Evolutionary conservation across 2,797 vertebrate species (phyloP), one percentile per base, ranked within the genome.

Genomic region (Leptodactylus fallax): DNA sequence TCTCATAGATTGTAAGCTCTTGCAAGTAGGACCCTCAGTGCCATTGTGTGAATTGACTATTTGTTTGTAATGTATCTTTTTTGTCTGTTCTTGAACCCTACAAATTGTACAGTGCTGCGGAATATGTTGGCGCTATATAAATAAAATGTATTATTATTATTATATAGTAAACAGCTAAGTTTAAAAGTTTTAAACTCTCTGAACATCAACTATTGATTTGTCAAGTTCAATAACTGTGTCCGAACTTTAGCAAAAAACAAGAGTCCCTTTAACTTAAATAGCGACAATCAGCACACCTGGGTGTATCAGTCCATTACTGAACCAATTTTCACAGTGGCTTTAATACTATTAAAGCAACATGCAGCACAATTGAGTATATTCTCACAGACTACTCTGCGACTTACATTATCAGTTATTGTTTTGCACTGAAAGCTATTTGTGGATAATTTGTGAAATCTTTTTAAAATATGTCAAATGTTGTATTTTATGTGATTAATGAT

Each of bases 331-430:
- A 79, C 76, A 25, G 76, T 27, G 17, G 21, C 51, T 78, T 23
- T 71, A 45, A 71, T 71, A 45, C 27, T 78, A 55, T 53, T 55
- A 53, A 78, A 79, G 53, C n/a, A 56, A 56, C 23, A 36, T 25
- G 76, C 17, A 79, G 76, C 76, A 56, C 76, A 79, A 79, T 58
- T 25, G n/a, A 79, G 23, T 79, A 79, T 17, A 47, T 47, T 72
- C 16, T 19, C 36, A 72, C 17, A 72, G 19, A 21, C 45, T 47
- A 47, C 71, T 47, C 17, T 19, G 36, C 10, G 17, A 72, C 19
- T 72, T 49, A 47, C 71, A 72, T 72, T 19, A 72, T 47, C 16
- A 72, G 71, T 3, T 21, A 10, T 47, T 72, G 71, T 72, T 49
- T 72, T 17, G 13, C 7, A 36, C 27, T 71, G 4, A 71, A 45